Evolutionary conservation across 1,140 invertebrate genomes (phyloP).

Genomic region (Hyphantria cunea): DNA sequence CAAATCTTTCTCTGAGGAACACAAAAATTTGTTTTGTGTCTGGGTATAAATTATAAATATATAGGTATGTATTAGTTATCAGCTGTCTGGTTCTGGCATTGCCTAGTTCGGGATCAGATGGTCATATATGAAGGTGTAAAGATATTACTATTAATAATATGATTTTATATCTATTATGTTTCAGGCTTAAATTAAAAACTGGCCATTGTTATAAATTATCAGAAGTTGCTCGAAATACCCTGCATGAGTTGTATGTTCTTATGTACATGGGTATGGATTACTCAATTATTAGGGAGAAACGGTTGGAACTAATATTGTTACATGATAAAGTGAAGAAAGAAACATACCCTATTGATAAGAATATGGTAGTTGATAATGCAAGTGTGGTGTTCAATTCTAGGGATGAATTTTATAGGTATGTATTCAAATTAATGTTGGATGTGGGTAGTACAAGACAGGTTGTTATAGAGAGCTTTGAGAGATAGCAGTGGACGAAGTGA

Average conservation of each 20-base stretch:
- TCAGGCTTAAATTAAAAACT: conserved; percentile 50
- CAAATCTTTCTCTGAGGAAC: no score
- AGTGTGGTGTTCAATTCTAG: conserved; percentile 58
- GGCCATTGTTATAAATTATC: conserved; percentile 59
- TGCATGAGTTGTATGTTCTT: conserved; percentile 55
- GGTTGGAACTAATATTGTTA: conserved; percentile 54
- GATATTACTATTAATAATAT: no score
- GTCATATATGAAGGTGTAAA: no score
- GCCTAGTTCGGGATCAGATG: no score
- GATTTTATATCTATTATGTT: conserved; percentile 32
- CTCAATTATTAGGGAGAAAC: conserved; percentile 55
- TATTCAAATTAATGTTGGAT: conserved; percentile 12
- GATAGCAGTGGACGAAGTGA: no score
- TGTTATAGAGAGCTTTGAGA: no score
- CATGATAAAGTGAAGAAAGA: conserved; percentile 57
- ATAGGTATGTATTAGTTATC: no score
- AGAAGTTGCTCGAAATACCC: conserved; percentile 40
- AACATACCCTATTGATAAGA: conserved; percentile 53
- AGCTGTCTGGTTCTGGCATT: no score
- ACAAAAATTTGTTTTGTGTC: no score
- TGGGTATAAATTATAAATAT: no score
- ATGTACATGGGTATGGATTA: conserved; percentile 67
- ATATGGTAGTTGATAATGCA: conserved; percentile 57
- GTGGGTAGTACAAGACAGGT: no score
- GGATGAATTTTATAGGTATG: conserved; percentile 59